phyloP scores from a whole-genome alignment of 2,113 vertebrate species.

The Salvelinus namaycush region DNA sequence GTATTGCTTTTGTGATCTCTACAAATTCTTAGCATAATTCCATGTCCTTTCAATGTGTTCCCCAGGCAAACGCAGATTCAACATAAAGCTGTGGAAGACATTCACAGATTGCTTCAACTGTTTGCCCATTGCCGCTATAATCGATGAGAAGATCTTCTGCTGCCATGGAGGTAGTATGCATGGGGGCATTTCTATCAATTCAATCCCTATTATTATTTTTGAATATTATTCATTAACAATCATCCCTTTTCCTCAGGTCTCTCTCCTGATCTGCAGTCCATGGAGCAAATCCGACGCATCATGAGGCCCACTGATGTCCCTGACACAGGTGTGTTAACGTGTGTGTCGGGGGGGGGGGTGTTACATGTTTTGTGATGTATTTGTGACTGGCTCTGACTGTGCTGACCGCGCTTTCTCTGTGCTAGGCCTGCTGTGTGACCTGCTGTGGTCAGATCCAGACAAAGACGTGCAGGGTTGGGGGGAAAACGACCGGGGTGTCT shows the following conservation, averaged over 20 bases:
- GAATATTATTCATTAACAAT: not conserved
- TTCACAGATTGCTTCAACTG: constrained; percentile 97
- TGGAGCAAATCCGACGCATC: constrained; percentile 95
- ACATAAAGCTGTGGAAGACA: constrained; percentile 96
- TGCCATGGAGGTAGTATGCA: constrained; percentile 93
- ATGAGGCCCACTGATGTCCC: constrained; percentile 97
- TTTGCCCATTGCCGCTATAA: constrained; percentile 93
- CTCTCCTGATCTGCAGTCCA: constrained; percentile 92
- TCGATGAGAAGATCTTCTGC: constrained; percentile 97
- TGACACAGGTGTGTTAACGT: constrained; percentile 81
- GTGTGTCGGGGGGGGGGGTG: not conserved
- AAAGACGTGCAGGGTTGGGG: constrained; percentile 96
- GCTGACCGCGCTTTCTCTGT: constrained; percentile 17
- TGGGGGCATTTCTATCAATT: not conserved
- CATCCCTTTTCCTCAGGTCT: constrained; percentile 73
- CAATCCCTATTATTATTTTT: not conserved
- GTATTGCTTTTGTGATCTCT: not conserved
- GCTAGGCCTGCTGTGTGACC: constrained; percentile 89
- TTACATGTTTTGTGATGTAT: not conserved
- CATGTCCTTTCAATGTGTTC: not conserved
- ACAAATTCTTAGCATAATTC: not conserved
- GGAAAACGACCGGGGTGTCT: constrained; percentile 92
- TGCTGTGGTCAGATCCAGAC: constrained; percentile 94
- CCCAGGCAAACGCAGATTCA: constrained; percentile 92
- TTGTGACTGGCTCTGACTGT: not conserved